Conservation (phyloP, 2,113 vertebrate species). For the Oenanthe melanoleuca region DNA sequence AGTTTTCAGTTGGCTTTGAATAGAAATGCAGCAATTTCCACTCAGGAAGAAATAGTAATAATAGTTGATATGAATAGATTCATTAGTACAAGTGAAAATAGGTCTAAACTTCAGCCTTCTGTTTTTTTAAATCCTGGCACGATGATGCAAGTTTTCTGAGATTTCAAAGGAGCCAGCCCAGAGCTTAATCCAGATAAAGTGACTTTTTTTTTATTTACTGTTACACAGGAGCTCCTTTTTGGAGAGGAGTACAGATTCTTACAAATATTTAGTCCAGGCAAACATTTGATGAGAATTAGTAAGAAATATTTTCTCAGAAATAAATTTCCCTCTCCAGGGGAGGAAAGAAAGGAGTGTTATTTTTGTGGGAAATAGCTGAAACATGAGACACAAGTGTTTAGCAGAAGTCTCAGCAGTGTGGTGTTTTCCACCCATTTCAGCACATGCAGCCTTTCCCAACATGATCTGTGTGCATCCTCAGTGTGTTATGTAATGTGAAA, state of each 20-base stretch:
- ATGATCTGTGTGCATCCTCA: neutral
- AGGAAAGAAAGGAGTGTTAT: neutral
- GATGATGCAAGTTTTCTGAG: neutral
- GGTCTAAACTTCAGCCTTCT: neutral
- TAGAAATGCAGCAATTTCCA: neutral
- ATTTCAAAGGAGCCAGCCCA: neutral
- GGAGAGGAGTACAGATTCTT: neutral
- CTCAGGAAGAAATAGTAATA: neutral
- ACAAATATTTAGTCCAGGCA: neutral
- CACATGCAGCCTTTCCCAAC: neutral
- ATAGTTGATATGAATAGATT: neutral
- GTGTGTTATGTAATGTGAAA: neutral
- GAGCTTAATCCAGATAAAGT: neutral
- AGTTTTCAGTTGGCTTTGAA: neutral
- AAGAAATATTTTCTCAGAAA: neutral
- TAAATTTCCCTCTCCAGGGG: neutral
- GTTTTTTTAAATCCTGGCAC: neutral
- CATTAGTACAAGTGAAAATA: neutral
- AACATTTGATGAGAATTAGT: neutral
- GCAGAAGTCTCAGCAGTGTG: neutral
- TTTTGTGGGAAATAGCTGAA: neutral
- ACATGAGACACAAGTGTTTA: neutral
- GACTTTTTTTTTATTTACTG: neutral
- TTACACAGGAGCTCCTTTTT: neutral
- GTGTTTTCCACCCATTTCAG: neutral